Percentiles rank a stretch among this genome's conserved stretches.
Evolutionary conservation across 2,888 invertebrate genomes (phyloP).

Genomic region (Dasysyrphus albostriatus): DNA sequence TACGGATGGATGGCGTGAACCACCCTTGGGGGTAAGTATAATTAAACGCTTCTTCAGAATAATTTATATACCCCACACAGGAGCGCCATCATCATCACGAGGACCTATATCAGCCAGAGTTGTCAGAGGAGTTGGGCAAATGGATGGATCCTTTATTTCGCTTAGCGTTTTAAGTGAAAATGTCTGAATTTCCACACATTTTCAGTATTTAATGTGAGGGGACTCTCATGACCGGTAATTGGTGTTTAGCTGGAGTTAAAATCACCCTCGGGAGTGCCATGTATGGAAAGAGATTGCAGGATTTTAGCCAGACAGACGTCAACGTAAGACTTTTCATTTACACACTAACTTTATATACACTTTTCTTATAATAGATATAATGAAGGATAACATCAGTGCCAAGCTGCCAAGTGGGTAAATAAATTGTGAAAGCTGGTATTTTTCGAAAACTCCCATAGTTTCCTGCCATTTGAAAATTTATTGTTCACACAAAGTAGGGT

Average conservation of each 20-base stretch:
- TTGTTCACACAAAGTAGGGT: neutral
- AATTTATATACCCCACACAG: slow-evolving; percentile 41
- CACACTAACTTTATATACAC: too few species aligned
- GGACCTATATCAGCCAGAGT: neutral
- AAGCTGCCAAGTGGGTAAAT: slow-evolving; percentile 27
- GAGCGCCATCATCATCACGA: neutral
- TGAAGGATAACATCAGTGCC: neutral
- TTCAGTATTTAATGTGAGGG: neutral
- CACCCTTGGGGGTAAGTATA: slow-evolving; percentile 42
- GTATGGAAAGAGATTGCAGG: slow-evolving; percentile 8
- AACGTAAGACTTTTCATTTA: neutral
- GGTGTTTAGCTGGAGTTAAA: slow-evolving; percentile 59
- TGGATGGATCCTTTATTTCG: slow-evolving; percentile 37
- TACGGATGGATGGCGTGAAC: neutral
- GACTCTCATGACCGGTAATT: slow-evolving; percentile 71
- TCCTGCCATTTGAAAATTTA: neutral
- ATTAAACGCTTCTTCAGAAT: slow-evolving; percentile 60
- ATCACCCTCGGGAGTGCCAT: slow-evolving; percentile 37
- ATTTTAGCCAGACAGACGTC: slow-evolving; percentile 2
- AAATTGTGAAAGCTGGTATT: neutral
- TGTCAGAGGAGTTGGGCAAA: neutral
- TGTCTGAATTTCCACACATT: slow-evolving; percentile 2
- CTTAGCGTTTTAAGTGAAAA: slow-evolving; percentile 27
- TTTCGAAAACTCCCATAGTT: neutral
- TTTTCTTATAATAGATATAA: neutral